These are phyloP conservation scores for Thymelicus lineola DNA, from an alignment of 2,888 invertebrate genomes.

Conservation along the genomic window DNA sequence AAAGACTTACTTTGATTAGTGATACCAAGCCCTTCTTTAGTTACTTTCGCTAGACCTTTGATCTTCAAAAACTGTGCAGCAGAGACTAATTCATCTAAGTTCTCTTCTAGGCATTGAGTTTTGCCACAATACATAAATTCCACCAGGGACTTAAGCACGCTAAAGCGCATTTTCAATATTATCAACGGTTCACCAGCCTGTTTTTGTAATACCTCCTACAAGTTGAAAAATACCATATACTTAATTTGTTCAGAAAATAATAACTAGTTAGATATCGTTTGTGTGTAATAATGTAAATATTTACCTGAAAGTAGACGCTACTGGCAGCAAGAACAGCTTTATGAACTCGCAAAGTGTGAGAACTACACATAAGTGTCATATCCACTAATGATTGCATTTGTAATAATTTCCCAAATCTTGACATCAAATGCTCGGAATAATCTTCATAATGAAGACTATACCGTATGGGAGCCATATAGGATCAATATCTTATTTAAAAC, in stretches of 20 bases:
- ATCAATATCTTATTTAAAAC: conserved; percentile 31
- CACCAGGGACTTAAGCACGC: conserved; percentile 88
- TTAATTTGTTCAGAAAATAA: not conserved
- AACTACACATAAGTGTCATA: conserved; percentile 90
- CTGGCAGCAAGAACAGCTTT: conserved; percentile 90
- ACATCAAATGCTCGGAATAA: conserved; percentile 88
- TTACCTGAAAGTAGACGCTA: conserved; percentile 90
- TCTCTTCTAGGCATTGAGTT: conserved; percentile 88
- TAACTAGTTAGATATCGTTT: not conserved
- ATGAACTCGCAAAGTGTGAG: conserved; percentile 90
- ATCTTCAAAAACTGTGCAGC: conserved; percentile 90
- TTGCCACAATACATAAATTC: conserved; percentile 93
- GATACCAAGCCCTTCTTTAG: conserved; percentile 81
- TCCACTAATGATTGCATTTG: conserved; percentile 91
- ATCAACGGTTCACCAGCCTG: conserved; percentile 84
- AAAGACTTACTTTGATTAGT: conserved; percentile 70
- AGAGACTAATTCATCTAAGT: conserved; percentile 88
- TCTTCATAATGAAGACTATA: conserved; percentile 89
- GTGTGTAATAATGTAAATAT: conserved; percentile 15
- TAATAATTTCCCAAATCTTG: conserved; percentile 88
- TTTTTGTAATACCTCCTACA: conserved; percentile 85
- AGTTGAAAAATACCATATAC: not conserved
- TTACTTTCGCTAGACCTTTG: conserved; percentile 83
- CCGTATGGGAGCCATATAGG: conserved; percentile 79
- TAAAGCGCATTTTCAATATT: conserved; percentile 89